Evolutionary conservation across 2,797 vertebrate species (phyloP).

Genomic region (Cryptoprocta ferox): DNA sequence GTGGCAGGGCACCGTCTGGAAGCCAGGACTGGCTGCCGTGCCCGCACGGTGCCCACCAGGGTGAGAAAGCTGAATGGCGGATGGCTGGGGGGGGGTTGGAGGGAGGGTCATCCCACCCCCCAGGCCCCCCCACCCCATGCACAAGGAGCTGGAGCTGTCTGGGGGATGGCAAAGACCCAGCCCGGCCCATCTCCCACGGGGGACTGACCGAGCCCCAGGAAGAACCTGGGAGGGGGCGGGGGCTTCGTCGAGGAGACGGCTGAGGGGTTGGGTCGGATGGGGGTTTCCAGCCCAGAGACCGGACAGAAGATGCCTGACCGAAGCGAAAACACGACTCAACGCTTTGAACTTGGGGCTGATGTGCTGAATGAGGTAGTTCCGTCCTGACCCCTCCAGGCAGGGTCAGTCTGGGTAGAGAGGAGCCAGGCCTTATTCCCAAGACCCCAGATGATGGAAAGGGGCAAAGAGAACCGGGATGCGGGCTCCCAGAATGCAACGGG

Average conservation of each 20-base stretch:
- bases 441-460: neutral
- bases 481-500: constrained; percentile 15
- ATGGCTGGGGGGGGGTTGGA: too few relatives aligned
- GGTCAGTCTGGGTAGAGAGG: constrained; percentile 15
- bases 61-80: neutral
- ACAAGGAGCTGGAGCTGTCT: neutral
- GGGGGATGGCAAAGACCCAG: neutral
- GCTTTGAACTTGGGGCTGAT: neutral
- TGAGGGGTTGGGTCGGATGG: neutral
- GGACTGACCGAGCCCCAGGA: neutral
- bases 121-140: neutral
- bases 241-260: neutral
- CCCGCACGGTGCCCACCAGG: neutral
- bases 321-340: neutral
- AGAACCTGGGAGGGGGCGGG: neutral
- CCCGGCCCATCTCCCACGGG: neutral
- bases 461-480: constrained; percentile 3
- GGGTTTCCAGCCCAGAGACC: neutral
- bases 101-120: too few relatives aligned
- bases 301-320: neutral
- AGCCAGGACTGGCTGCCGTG: accelerated
- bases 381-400: constrained; percentile 56
- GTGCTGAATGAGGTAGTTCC: constrained; percentile 80
- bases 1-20: neutral
- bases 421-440: constrained; percentile 8